Evolutionary conservation across 1,140 invertebrate genomes (phyloP), one percentile per base, ranked within the genome.

Genomic region (Hormaphis cornu): DNA sequence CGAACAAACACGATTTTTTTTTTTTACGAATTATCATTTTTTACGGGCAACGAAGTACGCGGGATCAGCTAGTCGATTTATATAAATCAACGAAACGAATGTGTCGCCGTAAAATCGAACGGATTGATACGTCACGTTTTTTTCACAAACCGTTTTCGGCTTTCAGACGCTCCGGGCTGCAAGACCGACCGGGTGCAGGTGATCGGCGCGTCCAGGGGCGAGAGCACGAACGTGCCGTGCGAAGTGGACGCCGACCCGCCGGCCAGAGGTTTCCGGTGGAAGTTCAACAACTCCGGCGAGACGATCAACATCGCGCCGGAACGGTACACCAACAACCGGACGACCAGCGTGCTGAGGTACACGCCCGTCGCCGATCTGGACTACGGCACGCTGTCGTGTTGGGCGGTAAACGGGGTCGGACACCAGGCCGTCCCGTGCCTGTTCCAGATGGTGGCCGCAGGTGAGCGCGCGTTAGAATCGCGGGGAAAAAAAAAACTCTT

Each of bases 281-380:
- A 91, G 80, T 92, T 93, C 80, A 93, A 93, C 81, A 92, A 91
- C 79, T 91, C 89, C 18, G 87, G 87, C 12, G 88, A 91, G 78
- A 90, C 88, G 26, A 78, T 90, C 53, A 88, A 91, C 77, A 85
- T 91, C 54, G 84, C 86, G 59, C 82, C 84, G 20, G 87, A 88
- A 76, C 78, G 86, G 66, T 90, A 84, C 79, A 78, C 78, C 48
- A 78, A 78, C 33, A 77, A 77, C 69, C 78, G 80, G 66, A 80
- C 81, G 26, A 73, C 79, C 24, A 83, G 81, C 73, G 74, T 82
- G 56, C 76, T 84, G 18, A 79, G 78, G 61, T 83, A 83, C 72
- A 80, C 81, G 54, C 81, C 81, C 24, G 75, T 75, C 30, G 79
- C 79, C 26, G 81, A 82, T 73, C 73, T 83, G 73, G 85, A 90